phyloP scores from a whole-genome alignment of 2,113 vertebrate species.

The Gallinago media region DNA sequence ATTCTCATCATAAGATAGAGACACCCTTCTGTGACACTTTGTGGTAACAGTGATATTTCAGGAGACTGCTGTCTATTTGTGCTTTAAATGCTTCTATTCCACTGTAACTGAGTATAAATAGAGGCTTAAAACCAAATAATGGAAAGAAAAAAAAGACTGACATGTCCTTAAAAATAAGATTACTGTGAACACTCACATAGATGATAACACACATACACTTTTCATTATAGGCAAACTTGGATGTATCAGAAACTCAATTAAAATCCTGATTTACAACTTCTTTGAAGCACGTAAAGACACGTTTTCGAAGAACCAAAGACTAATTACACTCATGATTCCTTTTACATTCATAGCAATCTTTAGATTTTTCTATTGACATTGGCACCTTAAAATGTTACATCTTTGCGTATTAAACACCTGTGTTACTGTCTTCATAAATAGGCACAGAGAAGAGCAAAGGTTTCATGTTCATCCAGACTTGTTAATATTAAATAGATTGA shows the following conservation, averaged over 20 bases:
- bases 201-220: not conserved
- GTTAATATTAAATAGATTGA: not conserved
- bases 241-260: not conserved
- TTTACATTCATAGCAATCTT: not conserved
- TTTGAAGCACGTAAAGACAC: not conserved
- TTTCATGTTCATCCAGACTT: not conserved
- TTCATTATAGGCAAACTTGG: not conserved
- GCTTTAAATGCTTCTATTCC: not conserved
- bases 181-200: not conserved
- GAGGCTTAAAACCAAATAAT: not conserved
- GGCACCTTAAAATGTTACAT: not conserved
- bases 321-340: not conserved
- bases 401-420: not conserved
- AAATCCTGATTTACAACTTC: not conserved
- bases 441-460: not conserved
- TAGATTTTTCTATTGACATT: not conserved
- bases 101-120: not conserved
- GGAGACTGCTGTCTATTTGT: not conserved
- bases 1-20: not conserved
- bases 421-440: not conserved
- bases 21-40: not conserved
- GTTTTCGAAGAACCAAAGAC: not conserved
- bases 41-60: not conserved
- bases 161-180: not conserved
- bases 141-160: not conserved